Base-by-base conservation (phyloP, 2,888 invertebrate genomes). In the Taenaris catops region DNA sequence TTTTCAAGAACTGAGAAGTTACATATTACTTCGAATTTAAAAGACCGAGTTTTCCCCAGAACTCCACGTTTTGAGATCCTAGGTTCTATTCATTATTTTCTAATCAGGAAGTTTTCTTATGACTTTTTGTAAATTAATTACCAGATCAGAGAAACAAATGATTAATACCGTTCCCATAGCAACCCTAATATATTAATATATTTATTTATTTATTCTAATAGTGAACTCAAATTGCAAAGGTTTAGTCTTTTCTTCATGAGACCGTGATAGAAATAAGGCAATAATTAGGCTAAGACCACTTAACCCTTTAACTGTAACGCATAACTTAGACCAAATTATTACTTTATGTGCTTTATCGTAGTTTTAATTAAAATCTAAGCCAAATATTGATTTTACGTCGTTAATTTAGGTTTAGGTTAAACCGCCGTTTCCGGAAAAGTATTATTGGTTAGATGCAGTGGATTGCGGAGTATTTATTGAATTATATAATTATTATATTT, bases 281-380 rank as follows among this genome's bases (percentile, higher is more conserved):
- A 84, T 84, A 86, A 83, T 62, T 84, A 84, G 71, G 44, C 27
- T 80, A 78, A 79, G 76, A 44, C 69, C 84, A 84, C 86, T 79
- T 83, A 84, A 80, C 80, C 63, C 72, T 56, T 74, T 72, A 55
- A 69, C 73, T 58, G 46, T 74, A 75, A 69, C 65, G 72, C 76
- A 76, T 84, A 83, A 84, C 80, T 73, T 84, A 86, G 86, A 86
- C 86, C 86, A 86, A 86, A 86, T 78, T 84, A 81, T 83, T 75
- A 83, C 67, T 73, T 73, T 79, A 78, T 68, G 69, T 83, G 83
- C 84, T 86, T 86, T 84, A 80, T 79, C 53, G 60, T 86, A 86
- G 83, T 61, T 71, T 51, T 83, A 86, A 78, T 84, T 84, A 81
- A 71, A 81, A 75, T 79, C 70, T 86, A 86, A 84, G 86, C 86